Evolutionary conservation across 2,888 invertebrate species (phyloP).

Genomic region (Notocelia uddmanniana): DNA sequence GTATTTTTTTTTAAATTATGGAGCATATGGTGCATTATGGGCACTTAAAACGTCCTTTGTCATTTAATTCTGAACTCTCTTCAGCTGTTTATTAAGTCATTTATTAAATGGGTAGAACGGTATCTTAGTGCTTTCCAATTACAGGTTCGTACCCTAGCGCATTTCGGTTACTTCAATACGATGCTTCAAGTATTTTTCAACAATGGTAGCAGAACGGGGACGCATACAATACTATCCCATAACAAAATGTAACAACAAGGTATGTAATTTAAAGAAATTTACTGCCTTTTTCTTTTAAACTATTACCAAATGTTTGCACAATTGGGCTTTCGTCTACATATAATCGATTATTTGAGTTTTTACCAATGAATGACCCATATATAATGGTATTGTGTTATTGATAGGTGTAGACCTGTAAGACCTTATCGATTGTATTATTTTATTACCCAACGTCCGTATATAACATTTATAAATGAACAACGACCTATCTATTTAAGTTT

Average conservation of each 20-base stretch:
- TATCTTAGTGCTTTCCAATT: background rate
- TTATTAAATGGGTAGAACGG: background rate
- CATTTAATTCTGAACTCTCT: background rate
- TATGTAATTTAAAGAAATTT: background rate
- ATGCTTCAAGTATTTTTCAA: constrained; percentile 15
- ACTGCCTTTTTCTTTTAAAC: background rate
- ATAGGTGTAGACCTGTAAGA: background rate
- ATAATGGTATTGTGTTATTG: constrained; percentile 38
- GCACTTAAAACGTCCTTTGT: no score
- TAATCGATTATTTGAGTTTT: constrained; percentile 56
- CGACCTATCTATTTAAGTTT: no score
- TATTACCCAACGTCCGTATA: background rate
- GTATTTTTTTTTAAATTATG: background rate
- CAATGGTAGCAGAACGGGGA: constrained; percentile 3
- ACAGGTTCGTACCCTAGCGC: background rate
- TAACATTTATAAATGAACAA: no score
- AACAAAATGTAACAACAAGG: background rate
- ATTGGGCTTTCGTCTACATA: constrained; percentile 54
- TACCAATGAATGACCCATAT: constrained; percentile 53
- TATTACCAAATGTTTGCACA: constrained; percentile 58
- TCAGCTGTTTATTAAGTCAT: background rate
- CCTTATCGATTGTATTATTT: background rate
- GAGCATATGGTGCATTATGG: no score
- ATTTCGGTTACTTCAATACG: constrained; percentile 1
- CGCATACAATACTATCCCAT: constrained; percentile 1